Base-by-base conservation (phyloP, 1,140 invertebrate species). In the Leptinotarsa texana region DNA sequence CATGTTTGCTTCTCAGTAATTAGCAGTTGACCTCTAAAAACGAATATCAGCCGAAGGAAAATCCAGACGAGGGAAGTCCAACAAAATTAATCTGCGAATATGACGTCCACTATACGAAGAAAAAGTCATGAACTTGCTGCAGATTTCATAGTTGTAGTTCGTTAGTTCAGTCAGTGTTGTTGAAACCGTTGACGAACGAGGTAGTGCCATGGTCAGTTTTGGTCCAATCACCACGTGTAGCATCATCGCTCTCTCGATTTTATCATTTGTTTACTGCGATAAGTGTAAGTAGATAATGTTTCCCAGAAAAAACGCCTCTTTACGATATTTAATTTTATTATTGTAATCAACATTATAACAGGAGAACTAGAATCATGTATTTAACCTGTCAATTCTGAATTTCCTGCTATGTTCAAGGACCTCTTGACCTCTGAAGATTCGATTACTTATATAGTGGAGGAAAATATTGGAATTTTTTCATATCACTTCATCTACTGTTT, bases 201-300 rank as follows among this genome's bases (percentile, higher is more conserved):
- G 63, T 74, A 57, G 47, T 74, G 63, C 66, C 76, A 77, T 77
- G 73, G 48, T 70, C 21, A 57, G 22, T 70, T 57, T 57, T 49
- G 49, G 21, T 57, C 33, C 24, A 57, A 22, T 57, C 42, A 24
- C 47, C 69, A 70, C 69, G 49, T 70, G 69, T 57, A 51, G 18
- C 48, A 48, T 70, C 47, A 13, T 66, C 24, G 66, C 72, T 70
- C 48, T 69, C 17, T 22, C 48, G 57, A 51, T 65, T 51, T 47
- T 77, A 42, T 74, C 71, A 2, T 8, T 47, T 33, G 76, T 72
- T 71, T 66, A 67, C n/a, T 67, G 63, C 18, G 76, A 77, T 5
- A 77, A 77, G 67, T 74, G 76, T 77, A 74, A 77, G 76, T 77
- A 63, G 24, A 67, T 24, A 33, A 18, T 63, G 13, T 1, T 27